These are phyloP conservation scores for Embidobia sp. DNA, from an alignment of 2,888 invertebrate genomes.

Conservation along the genomic window DNA sequence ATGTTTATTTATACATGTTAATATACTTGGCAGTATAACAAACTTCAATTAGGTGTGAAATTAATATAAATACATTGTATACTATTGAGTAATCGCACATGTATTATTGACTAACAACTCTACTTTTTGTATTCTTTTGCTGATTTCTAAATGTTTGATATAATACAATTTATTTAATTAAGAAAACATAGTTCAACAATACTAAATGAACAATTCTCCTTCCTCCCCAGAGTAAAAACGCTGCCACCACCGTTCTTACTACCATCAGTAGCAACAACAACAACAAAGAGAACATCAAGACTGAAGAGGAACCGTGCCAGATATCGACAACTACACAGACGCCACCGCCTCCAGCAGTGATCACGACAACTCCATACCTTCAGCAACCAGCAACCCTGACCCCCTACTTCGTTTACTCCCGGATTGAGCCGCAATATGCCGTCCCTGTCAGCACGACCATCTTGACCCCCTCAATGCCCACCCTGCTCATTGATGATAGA, in stretches of 20 bases:
- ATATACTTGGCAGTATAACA: no score
- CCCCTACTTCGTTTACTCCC: constrained; percentile 80
- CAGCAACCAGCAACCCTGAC: constrained; percentile 71
- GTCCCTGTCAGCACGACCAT: constrained; percentile 48
- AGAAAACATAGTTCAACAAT: neutral
- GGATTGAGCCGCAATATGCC: constrained; percentile 69
- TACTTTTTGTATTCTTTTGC: no score
- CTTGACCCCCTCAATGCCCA: constrained; percentile 73
- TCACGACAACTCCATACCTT: constrained; percentile 64
- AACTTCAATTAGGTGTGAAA: no score
- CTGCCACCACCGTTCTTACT: constrained; percentile 75
- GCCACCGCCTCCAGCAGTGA: constrained; percentile 10
- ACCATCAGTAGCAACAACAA: constrained; percentile 68
- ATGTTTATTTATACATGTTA: no score
- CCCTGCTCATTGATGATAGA: constrained; percentile 77
- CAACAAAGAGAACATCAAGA: constrained; percentile 78
- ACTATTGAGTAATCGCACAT: no score
- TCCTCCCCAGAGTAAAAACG: constrained; percentile 57
- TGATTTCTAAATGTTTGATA: no score
- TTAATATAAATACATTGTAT: no score
- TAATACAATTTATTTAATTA: no score
- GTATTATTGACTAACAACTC: no score
- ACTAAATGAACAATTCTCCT: neutral
- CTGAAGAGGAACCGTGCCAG: constrained; percentile 69
- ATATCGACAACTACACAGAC: constrained; percentile 46